Evolutionary conservation across 2,888 invertebrate species (phyloP), one percentile per base, ranked within the genome.

Genomic region (Harpagoxenus sublaevis): DNA sequence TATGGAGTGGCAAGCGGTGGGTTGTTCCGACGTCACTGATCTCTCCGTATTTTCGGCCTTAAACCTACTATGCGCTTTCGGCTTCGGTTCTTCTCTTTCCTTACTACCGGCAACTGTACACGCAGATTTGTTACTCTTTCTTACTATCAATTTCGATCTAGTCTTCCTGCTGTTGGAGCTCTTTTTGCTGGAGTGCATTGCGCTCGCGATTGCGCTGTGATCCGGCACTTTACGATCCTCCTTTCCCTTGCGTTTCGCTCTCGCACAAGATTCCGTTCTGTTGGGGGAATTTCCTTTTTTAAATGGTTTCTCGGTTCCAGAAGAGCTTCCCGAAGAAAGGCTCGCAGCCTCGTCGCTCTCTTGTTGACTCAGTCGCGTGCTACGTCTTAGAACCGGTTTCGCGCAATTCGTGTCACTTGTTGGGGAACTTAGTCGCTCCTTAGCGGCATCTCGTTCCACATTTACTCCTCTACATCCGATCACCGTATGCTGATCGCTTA

Each of bases 311-410:
- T 90, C 86, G 9, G 9, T 63, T 53, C 55, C 68, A 39, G 57
- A 10, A 1, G 42, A 35, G 70, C 81, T 83, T 18, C 75, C 74
- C 12, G 73, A 10, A 12, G 73, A 18, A 12, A 77, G 55, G 57
- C 90, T 90, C 0, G 86, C 68, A 6, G 91, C 87, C 78, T 94
- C 93, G 51, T 94, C 94, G 4, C 65, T 88, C 31, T 95, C 94
- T 28, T 93, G 93, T 74, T 94, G 94, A 87, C 93, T 94, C 9
- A 95, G 81, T 28, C 95, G 89, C 3, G 92, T 92, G 71, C 95
- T 95, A 83, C 95, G 90, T 78, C 95, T 89, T 57, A 95, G 88
- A 18, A 92, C 90, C 2, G 93, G 90, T 62, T 90, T 91, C 23
- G 85, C 84, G 42, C 82, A 90, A 65, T 89, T 83, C 2, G 68